Conservation (phyloP, 2,888 invertebrate species). For the Dendrolimus pini region DNA sequence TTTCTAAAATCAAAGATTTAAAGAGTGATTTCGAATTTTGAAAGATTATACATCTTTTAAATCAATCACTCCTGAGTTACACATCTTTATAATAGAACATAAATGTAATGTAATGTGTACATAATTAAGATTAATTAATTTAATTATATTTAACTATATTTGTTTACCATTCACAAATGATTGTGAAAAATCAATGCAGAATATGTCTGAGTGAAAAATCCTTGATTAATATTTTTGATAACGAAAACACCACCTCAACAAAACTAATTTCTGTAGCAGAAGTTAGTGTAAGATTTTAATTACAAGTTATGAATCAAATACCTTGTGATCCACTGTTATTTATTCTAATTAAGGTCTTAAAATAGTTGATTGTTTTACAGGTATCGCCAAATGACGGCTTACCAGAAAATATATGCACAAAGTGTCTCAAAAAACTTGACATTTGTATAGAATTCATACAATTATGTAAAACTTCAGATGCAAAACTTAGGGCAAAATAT, state of each 20-base stretch:
- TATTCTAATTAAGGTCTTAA: background rate
- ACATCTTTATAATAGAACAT: too few relatives aligned
- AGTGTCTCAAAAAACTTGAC: conserved; percentile 42
- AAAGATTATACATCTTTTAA: too few relatives aligned
- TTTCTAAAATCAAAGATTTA: too few relatives aligned
- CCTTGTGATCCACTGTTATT: background rate
- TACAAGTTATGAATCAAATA: background rate
- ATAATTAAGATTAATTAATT: too few relatives aligned
- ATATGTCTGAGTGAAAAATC: conserved; percentile 37
- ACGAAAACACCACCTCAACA: conserved; percentile 33
- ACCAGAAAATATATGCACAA: conserved; percentile 46
- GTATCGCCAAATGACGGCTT: conserved; percentile 51
- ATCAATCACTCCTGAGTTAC: too few relatives aligned
- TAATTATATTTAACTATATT: background rate
- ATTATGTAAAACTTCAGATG: conserved; percentile 45
- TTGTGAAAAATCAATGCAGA: conserved; percentile 35
- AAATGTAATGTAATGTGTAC: too few relatives aligned
- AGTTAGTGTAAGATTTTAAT: conserved; percentile 27
- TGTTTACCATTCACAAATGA: conserved; percentile 8
- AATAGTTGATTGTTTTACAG: conserved; percentile 26
- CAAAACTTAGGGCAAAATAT: conserved; percentile 29
- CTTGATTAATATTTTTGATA: conserved; percentile 38
- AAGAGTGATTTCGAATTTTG: too few relatives aligned
- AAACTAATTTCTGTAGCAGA: conserved; percentile 50
- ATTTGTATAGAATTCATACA: conserved; percentile 45